Conservation (phyloP, 2,797 vertebrate genomes). For the Sebastes vulpes region DNA sequence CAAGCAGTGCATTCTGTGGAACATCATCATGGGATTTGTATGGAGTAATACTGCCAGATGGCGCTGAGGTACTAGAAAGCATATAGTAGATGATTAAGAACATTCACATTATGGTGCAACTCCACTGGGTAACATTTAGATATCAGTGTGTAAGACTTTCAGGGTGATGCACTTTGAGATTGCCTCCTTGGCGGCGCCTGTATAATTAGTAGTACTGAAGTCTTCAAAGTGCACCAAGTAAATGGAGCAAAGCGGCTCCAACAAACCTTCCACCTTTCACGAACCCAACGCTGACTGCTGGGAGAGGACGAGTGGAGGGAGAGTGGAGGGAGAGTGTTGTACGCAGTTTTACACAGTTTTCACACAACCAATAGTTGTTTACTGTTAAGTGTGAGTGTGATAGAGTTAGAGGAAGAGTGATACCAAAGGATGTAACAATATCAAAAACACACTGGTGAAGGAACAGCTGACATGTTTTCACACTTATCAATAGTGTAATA, state of each 20-base stretch:
- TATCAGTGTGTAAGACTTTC: slow-evolving; percentile 49
- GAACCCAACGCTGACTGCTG: background rate
- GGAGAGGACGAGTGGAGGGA: background rate
- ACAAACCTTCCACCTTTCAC: slow-evolving; percentile 40
- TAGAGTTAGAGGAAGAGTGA: background rate
- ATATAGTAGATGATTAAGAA: slow-evolving; percentile 45
- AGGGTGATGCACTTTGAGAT: slow-evolving; percentile 64
- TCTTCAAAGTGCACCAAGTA: slow-evolving; percentile 64
- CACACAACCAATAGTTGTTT: slow-evolving; percentile 8
- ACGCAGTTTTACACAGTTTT: slow-evolving; percentile 8
- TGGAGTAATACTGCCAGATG: slow-evolving; percentile 45
- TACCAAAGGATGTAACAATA: background rate
- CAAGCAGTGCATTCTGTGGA: slow-evolving; percentile 25
- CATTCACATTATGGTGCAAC: slow-evolving; percentile 48
- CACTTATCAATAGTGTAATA: background rate
- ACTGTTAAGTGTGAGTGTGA: background rate
- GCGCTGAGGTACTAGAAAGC: slow-evolving; percentile 26
- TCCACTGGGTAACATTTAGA: slow-evolving; percentile 57
- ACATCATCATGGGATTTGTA: slow-evolving; percentile 15
- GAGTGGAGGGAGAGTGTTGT: background rate
- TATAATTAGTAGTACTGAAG: slow-evolving; percentile 69
- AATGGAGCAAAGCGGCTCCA: slow-evolving; percentile 62
- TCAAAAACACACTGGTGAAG: background rate
- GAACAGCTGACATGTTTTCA: slow-evolving; percentile 9
- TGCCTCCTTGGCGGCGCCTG: slow-evolving; percentile 58